Conservation (phyloP, 2,888 invertebrate species). For the Nomada fabriciana region DNA sequence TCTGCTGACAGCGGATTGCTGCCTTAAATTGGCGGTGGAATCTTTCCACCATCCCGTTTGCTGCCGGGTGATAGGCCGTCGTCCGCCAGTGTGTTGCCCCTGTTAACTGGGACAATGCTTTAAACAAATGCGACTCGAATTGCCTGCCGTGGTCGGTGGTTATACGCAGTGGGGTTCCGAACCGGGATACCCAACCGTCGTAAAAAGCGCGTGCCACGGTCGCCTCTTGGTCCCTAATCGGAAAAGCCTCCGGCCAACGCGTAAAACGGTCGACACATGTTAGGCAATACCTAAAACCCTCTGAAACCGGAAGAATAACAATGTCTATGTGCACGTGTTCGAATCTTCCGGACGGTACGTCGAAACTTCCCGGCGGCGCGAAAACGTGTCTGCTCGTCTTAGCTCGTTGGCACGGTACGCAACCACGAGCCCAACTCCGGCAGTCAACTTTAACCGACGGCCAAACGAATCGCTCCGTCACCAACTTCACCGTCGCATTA, state of each 20-base stretch:
- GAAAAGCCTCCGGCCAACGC: slow-evolving; percentile 12
- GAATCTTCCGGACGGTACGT: too few relatives aligned
- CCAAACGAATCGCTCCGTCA: slow-evolving; percentile 10
- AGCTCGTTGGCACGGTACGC: neutral
- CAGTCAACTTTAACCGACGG: slow-evolving; percentile 4
- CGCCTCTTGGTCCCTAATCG: neutral
- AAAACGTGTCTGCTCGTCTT: too few relatives aligned
- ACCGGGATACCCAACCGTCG: neutral
- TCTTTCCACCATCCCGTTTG: neutral
- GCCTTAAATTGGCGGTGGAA: slow-evolving; percentile 10
- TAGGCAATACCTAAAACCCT: too few relatives aligned
- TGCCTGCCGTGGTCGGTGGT: slow-evolving; percentile 23
- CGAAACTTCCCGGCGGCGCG: too few relatives aligned
- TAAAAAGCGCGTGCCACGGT: neutral
- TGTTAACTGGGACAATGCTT: neutral
- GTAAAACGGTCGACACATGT: too few relatives aligned
- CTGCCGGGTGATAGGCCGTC: neutral
- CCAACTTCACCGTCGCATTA: neutral
- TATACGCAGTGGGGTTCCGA: neutral
- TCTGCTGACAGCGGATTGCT: neutral
- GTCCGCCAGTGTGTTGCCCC: neutral
- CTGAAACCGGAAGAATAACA: too few relatives aligned
- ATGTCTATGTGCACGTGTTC: too few relatives aligned
- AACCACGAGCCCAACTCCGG: neutral
- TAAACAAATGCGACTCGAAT: slow-evolving; percentile 5